Base-by-base conservation (phyloP, 2,113 vertebrate genomes). In the Syngnathus scovelli region DNA sequence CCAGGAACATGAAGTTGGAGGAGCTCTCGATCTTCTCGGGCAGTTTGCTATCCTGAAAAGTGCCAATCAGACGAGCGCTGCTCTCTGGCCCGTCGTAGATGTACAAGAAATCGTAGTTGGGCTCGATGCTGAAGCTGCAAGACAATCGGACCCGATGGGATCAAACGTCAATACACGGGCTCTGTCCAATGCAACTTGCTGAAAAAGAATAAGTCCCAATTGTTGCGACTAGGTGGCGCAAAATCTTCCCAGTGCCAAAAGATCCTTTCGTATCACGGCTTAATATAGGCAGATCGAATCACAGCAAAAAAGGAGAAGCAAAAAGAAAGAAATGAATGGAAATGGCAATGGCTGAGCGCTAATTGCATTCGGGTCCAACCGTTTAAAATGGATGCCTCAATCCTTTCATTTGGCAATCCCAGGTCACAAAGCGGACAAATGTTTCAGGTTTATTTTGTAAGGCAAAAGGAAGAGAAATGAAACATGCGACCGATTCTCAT, bases 71-170 rank as follows among this genome's bases (percentile, higher is more conserved):
- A 69, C 94, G 92, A 66, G 94, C 87, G 58, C 94, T 95, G 85
- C 93, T 92, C 72, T 98, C 95, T 62, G 92, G 87, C 11, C 97
- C 97, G 70, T 98, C 94, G 44, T 99, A 96, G 82, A 99, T 96
- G 78, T 98, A 98, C 64, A 99, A 90, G 85, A 98, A 99, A 83
- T 99, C 97, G 74, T 99, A 99, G 92, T 99, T 99, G 82, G 96
- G 96, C 85, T 99, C 97, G 75, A 99, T 98, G 81, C 95, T 98
- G 89, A 99, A 99, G 89, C 97, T 98, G 83, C 37, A 68, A 76
- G 73, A 72, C 48, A 76, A 79, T 55, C 38, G 71, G 68, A 83
- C 23, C 81, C 67, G 67, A 21, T 68, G 27, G 27, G 27, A 27
- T 27, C 27, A 27, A 27, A 27, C 27, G 27, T 27, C 27, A 2